Conservation (phyloP, 1,140 invertebrate genomes). For the Bursaphelenchus mucronatus region DNA sequence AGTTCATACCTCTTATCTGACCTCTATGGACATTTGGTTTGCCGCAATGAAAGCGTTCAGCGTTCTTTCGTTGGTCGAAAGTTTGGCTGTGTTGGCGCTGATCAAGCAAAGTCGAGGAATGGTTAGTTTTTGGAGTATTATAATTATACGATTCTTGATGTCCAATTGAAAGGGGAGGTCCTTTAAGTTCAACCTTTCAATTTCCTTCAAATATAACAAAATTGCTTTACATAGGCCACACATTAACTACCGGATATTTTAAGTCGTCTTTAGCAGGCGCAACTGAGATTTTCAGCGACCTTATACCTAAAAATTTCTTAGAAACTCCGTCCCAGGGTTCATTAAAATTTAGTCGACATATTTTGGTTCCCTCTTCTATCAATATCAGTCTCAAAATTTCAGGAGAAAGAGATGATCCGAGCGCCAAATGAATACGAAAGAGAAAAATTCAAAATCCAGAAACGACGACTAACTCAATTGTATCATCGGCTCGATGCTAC, state of each 20-base stretch:
- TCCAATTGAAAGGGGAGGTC: slow-evolving; percentile 17
- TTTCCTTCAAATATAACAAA: too few relatives aligned
- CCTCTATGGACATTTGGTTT: slow-evolving; percentile 59
- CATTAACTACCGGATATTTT: neutral
- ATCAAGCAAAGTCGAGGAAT: slow-evolving; percentile 56
- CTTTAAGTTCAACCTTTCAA: neutral
- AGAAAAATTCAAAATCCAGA: slow-evolving; percentile 18
- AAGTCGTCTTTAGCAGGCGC: too few relatives aligned
- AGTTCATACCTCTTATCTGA: slow-evolving; percentile 55
- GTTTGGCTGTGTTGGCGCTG: slow-evolving; percentile 49
- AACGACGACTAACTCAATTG: slow-evolving; percentile 42
- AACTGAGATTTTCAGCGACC: too few relatives aligned
- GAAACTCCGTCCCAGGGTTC: too few relatives aligned
- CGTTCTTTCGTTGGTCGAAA: slow-evolving; percentile 54
- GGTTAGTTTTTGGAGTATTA: slow-evolving; percentile 35
- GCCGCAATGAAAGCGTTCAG: slow-evolving; percentile 56
- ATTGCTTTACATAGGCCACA: too few relatives aligned
- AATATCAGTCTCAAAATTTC: neutral
- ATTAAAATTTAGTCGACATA: too few relatives aligned
- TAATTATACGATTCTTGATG: slow-evolving; percentile 1
- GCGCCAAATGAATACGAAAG: slow-evolving; percentile 55
- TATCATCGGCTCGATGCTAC: slow-evolving; percentile 53
- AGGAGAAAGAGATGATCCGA: slow-evolving; percentile 50
- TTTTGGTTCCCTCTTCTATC: neutral
- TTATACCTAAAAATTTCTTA: too few relatives aligned